These are phyloP conservation scores for Leptinotarsa tumamoca DNA, from an alignment of 2,888 invertebrate genomes.

Conservation along the genomic window DNA sequence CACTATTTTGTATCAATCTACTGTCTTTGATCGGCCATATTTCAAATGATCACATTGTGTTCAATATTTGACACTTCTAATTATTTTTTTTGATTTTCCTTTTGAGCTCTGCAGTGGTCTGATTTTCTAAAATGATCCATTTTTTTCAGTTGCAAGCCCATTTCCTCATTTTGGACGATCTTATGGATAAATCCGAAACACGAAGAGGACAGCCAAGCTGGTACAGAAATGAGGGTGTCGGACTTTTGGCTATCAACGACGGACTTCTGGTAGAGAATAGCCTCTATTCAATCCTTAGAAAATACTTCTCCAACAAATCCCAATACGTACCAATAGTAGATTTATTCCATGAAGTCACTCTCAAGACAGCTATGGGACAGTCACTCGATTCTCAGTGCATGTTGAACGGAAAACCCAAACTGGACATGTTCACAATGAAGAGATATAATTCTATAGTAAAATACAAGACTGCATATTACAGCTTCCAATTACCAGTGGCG, in stretches of 20 bases:
- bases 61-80: too few species aligned
- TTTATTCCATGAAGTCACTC: slow-evolving; percentile 81
- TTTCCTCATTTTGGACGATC: slow-evolving; percentile 89
- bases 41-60: too few species aligned
- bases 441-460: slow-evolving; percentile 89
- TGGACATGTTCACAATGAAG: slow-evolving; percentile 84
- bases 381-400: slow-evolving; percentile 81
- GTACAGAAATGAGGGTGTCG: slow-evolving; percentile 82
- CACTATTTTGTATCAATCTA: too few species aligned
- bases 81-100: too few species aligned
- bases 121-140: slow-evolving; percentile 12
- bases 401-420: slow-evolving; percentile 71
- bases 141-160: slow-evolving; percentile 85
- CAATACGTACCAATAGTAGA: slow-evolving; percentile 85
- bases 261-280: slow-evolving; percentile 82
- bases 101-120: background rate
- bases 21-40: too few species aligned
- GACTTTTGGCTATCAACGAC: slow-evolving; percentile 87
- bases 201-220: slow-evolving; percentile 93
- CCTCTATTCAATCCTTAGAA: slow-evolving; percentile 82
- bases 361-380: slow-evolving; percentile 86
- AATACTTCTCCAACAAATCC: slow-evolving; percentile 79
- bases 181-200: slow-evolving; percentile 87
- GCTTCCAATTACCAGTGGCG: slow-evolving; percentile 92
- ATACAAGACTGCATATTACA: slow-evolving; percentile 94